Evolutionary conservation across 2,888 invertebrate species (phyloP), one percentile per base, ranked within the genome.

Genomic region (Ephialtes manifestator): DNA sequence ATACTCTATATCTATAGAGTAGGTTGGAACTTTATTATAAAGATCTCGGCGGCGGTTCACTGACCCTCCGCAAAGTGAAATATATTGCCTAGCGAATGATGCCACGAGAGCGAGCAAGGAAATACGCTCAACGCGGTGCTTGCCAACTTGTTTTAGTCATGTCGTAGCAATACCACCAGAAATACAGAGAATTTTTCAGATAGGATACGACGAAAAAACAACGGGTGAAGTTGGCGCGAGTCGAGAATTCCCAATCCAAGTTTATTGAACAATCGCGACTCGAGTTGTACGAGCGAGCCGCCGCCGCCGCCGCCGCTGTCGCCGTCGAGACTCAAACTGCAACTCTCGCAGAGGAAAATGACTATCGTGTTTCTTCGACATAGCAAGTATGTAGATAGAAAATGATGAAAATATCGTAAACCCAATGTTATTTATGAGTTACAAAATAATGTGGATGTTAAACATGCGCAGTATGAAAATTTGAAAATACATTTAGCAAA

Each of bases 181-280:
- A 53, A 75, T 15, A 65, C 13, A 65, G 60, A 72, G 46, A 83
- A 79, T 83, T 70, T 79, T 75, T 46, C 60, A 43, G 74, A 79
- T 79, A 70, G 68, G 51, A 68, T 78, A 83, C 70, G 78, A 81
- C 11, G 20, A 80, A 53, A 78, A 72, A 72, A 65, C 72, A 72
- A 70, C 72, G 43, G 75, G 53, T 78, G 31, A 55, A 75, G 20
- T 75, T 81, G 86, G 80, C 83, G 48, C 75, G 78, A 75, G 75
- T 80, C 65, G 84, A 58, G 68, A 70, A 78, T 68, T 43, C n/a
- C 46, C 77, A 79, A 86, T 80, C 51, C 81, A 85, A 82, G 77
- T 86, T 86, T 82, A 84, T 84, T 83, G 81, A 83, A 81, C 78
- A 78, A 78, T 53, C 55, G 51, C 43, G 70, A 39, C 39, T 39